phyloP scores from a whole-genome alignment of 2,113 vertebrate genomes.

The Drymodes brunneopygia region DNA sequence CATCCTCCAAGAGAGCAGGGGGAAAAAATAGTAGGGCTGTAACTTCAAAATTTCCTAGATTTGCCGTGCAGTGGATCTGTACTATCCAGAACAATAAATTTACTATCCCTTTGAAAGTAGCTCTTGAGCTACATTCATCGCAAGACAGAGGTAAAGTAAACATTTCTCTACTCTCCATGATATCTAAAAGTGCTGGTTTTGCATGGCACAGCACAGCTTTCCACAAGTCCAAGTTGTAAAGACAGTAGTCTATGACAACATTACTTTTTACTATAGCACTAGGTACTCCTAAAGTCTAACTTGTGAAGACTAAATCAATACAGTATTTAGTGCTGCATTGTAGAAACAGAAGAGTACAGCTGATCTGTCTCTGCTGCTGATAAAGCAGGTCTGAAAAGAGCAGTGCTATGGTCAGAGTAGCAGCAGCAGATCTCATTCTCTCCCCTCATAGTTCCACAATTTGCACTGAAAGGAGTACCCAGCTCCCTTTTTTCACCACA shows the following conservation, averaged over 20 bases:
- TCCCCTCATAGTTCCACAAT: not conserved
- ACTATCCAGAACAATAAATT: not conserved
- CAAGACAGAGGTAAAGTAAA: constrained; percentile 31
- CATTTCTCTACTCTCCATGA: not conserved
- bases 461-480: not conserved
- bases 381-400: not conserved
- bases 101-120: constrained; percentile 4
- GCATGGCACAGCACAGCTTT: not conserved
- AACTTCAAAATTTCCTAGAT: not conserved
- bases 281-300: constrained; percentile 55
- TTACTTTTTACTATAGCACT: constrained; percentile 48
- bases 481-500: not conserved
- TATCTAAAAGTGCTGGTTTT: not conserved
- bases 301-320: constrained; percentile 53
- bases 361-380: not conserved
- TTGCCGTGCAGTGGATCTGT: not conserved
- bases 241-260: constrained; percentile 8
- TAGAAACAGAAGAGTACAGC: constrained; percentile 10
- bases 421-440: not conserved
- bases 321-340: constrained; percentile 17
- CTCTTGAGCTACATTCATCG: constrained; percentile 27
- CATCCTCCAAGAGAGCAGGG: accelerated
- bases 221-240: not conserved
- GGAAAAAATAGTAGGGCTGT: not conserved
- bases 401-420: not conserved